Evolutionary conservation across 2,113 vertebrate species (phyloP).

Genomic region (Mohoua ochrocephala): DNA sequence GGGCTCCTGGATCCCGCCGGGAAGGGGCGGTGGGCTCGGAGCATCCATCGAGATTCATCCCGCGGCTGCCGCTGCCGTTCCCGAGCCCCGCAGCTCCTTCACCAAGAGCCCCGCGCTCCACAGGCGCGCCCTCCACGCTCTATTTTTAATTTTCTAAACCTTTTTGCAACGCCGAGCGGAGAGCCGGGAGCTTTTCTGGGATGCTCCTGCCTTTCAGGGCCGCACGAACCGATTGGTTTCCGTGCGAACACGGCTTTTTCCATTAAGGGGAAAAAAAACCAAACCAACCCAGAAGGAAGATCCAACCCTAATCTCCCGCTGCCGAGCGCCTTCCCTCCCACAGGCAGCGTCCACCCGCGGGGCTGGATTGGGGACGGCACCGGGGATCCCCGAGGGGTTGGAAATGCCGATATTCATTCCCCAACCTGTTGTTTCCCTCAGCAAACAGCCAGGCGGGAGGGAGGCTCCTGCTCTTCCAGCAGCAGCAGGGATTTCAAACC

Average conservation of each 20-base stretch:
- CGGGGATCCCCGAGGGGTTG: neutral
- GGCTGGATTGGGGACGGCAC: neutral
- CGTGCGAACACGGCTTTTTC: neutral
- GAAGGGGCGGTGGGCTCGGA: neutral
- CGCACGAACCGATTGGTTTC: neutral
- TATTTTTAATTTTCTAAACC: neutral
- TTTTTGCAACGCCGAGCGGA: neutral
- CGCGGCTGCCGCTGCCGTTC: fast-evolving
- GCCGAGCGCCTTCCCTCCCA: neutral
- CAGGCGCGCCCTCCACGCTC: neutral
- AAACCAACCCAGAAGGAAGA: too few relatives aligned
- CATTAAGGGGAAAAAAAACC: neutral
- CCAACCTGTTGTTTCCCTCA: neutral
- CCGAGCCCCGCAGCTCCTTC: neutral
- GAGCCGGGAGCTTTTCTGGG: neutral
- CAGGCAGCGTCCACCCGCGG: neutral
- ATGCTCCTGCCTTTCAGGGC: neutral
- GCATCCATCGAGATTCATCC: fast-evolving
- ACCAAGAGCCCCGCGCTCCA: too few relatives aligned
- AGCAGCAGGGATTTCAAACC: neutral
- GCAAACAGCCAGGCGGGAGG: neutral
- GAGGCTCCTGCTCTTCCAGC: neutral
- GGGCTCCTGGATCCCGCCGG: neutral
- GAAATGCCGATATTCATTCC: neutral
- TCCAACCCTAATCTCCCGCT: fast-evolving